Evolutionary conservation across 2,888 invertebrate genomes (phyloP), one percentile per base, ranked within the genome.

Genomic region (Acrobasis suavella): DNA sequence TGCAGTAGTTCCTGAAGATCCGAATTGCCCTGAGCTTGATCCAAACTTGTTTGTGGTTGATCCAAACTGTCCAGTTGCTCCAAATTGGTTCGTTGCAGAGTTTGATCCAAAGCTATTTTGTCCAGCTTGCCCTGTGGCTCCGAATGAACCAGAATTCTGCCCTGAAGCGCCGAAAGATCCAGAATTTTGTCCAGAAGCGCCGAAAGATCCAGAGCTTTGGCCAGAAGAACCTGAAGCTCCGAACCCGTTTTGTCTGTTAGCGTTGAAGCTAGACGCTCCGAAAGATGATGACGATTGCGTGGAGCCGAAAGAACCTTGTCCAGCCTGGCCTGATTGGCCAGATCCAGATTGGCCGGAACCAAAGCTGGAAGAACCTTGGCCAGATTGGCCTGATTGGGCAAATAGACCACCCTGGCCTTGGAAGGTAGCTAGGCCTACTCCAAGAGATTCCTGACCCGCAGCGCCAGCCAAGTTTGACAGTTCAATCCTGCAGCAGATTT

Each of bases 401-500:
- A 85, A 84, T 0, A 82, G 66, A 0, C 81, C 76, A 1, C 84
- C 86, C 58, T 85, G 82, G 66, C 81, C 81, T 2, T 81, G 73
- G 78, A 70, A 84, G 14, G 85, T 82, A 9, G 82, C 83, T 2
- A 84, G 81, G 5, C 84, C 86, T 0, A 82, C 77, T 62, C 86
- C 85, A 1, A 82, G 74, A 12, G 82, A 78, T 0, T 83, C 82
- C 60, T 86, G 84, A 60, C 70, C 75, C 16, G 79, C 78, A 50
- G 78, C 77, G 0, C 86, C 85, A 37, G 77, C 65, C 0, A 82
- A 65, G 2, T 82, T 72, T 32, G 84, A 72, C 12, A 84, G 74
- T 65, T 90, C 91, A 55, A 92, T 77, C 63, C 90, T 83, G 82
- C 93, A 93, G 87, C 93, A 93, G 64, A 91, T 84, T 77, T 93